phyloP scores from a whole-genome alignment of 2,113 vertebrate genomes.

The Accipiter cooperii region DNA sequence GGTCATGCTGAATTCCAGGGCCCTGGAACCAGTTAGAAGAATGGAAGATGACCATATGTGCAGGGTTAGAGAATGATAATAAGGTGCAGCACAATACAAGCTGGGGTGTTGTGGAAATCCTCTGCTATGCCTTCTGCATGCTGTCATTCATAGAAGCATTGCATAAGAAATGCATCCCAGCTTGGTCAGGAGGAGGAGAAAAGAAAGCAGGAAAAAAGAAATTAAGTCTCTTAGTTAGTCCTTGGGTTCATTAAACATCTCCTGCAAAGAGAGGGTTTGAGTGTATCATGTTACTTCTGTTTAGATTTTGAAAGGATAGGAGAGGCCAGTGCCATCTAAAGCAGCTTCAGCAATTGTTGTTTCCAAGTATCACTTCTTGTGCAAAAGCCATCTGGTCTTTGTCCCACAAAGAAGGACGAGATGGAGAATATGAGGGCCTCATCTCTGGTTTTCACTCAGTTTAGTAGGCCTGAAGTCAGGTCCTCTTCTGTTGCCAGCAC shows the following conservation, averaged over 20 bases:
- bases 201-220: constrained; percentile 28
- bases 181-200: not conserved
- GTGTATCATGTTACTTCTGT: not conserved
- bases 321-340: not conserved
- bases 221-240: constrained; percentile 28
- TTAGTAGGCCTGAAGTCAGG: not conserved
- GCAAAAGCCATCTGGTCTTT: not conserved
- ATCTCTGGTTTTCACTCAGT: not conserved
- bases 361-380: not conserved
- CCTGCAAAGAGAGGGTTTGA: not conserved
- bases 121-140: constrained; percentile 39
- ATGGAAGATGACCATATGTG: constrained; percentile 77
- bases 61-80: constrained; percentile 73
- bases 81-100: constrained; percentile 62
- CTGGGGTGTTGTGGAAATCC: constrained; percentile 50
- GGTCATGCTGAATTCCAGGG: constrained; percentile 81
- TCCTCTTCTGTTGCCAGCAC: fast-evolving
- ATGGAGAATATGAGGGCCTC: not conserved
- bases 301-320: not conserved
- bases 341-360: not conserved
- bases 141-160: constrained; percentile 29
- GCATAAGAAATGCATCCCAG: constrained; percentile 22
- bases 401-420: not conserved
- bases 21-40: constrained; percentile 91
- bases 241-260: constrained; percentile 37